These are phyloP conservation scores for Pocillopora verrucosa DNA, from an alignment of 64 coral and sea anemone genomes.

Conservation along the genomic window DNA sequence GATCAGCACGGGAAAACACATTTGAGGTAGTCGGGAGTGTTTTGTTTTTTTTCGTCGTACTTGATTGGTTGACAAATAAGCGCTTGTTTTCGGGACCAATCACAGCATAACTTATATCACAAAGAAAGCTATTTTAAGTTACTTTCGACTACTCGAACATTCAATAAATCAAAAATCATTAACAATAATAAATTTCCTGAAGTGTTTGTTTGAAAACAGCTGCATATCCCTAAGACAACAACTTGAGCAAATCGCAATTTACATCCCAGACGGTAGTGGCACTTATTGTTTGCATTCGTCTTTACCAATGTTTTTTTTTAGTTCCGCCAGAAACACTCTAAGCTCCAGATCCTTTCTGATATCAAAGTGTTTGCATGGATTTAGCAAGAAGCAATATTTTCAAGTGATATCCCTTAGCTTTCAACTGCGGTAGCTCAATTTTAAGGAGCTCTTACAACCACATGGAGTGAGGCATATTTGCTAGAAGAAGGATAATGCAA, in stretches of 20 bases:
- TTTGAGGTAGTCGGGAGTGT: too few relatives aligned
- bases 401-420: neutral
- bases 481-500: neutral
- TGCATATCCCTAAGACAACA: neutral
- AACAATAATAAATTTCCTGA: neutral
- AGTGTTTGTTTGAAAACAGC: neutral
- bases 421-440: neutral
- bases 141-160: too few relatives aligned
- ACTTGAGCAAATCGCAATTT: neutral
- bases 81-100: too few relatives aligned
- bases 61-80: too few relatives aligned
- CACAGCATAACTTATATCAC: too few relatives aligned
- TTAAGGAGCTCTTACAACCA: too few relatives aligned
- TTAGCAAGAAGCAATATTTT: neutral
- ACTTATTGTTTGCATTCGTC: neutral
- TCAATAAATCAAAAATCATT: neutral
- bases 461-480: too few relatives aligned
- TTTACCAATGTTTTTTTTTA: neutral
- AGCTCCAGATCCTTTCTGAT: neutral
- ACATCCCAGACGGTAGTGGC: neutral
- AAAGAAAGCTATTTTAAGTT: too few relatives aligned
- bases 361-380: neutral
- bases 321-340: neutral
- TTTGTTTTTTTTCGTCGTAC: too few relatives aligned
- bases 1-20: too few relatives aligned